phyloP scores from a whole-genome alignment of 1,140 invertebrate genomes.

The Drosophila micromelanica region DNA sequence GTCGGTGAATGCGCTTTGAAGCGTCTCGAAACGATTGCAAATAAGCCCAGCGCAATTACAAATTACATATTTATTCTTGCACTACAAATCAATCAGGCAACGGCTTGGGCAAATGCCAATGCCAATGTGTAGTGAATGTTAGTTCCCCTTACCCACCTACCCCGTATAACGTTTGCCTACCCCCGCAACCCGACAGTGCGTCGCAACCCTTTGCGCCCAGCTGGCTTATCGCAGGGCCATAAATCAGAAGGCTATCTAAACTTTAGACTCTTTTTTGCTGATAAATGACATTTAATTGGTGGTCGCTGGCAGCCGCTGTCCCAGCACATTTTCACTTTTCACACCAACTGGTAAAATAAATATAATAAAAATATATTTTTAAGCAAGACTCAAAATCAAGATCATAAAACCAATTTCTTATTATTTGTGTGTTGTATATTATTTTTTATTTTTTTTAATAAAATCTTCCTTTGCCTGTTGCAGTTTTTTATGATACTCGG shows the following conservation, averaged over 20 bases:
- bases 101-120: constrained; percentile 32
- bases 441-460: constrained; percentile 8
- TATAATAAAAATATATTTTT: neutral
- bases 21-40: constrained; percentile 52
- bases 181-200: neutral
- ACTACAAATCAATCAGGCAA: constrained; percentile 72
- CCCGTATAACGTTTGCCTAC: neutral
- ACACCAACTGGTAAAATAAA: neutral
- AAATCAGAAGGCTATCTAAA: constrained; percentile 84
- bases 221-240: constrained; percentile 66
- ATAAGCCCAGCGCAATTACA: constrained; percentile 50
- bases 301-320: constrained; percentile 26
- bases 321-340: constrained; percentile 60
- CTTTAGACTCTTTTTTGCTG: constrained; percentile 68
- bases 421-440: neutral
- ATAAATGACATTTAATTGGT: constrained; percentile 81
- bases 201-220: constrained; percentile 32
- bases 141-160: neutral
- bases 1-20: constrained; percentile 54
- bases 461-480: constrained; percentile 11
- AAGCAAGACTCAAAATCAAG: constrained; percentile 11
- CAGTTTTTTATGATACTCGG: constrained; percentile 43
- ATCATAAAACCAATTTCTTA: constrained; percentile 31
- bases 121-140: too few species aligned
- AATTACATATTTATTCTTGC: constrained; percentile 75